Evolutionary conservation across 53 echinoderm and acorn worm species (phyloP).

Genomic region (Mesocentrotus franciscanus): DNA sequence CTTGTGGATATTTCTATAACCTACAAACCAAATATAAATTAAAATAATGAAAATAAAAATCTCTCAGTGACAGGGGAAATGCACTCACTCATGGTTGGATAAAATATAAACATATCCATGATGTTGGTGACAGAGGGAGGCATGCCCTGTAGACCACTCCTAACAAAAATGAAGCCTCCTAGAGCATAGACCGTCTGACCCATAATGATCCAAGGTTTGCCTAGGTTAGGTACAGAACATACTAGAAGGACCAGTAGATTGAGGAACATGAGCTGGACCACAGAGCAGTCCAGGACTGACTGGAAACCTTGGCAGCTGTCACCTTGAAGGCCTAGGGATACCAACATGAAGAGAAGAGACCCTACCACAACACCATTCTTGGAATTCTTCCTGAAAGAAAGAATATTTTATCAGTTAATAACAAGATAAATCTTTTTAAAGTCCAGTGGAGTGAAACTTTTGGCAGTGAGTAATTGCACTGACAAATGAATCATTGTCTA

Average conservation of each 20-base stretch:
- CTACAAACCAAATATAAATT: not conserved
- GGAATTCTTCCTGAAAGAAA: constrained; percentile 37
- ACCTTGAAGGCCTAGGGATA: constrained; percentile 10
- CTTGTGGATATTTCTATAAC: not conserved
- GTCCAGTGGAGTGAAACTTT: too few relatives aligned
- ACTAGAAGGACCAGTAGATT: constrained; percentile 54
- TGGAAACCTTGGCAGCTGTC: constrained; percentile 37
- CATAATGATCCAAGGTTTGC: constrained; percentile 57
- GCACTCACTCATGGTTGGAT: constrained; percentile 59
- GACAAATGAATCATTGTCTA: too few relatives aligned
- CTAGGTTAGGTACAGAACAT: constrained; percentile 48
- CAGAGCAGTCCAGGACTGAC: constrained; percentile 17
- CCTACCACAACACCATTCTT: constrained; percentile 54
- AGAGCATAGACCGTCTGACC: constrained; percentile 62
- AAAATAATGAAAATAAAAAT: not conserved
- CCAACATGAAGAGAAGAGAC: constrained; percentile 61
- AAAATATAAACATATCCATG: constrained; percentile 56
- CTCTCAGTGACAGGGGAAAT: not conserved
- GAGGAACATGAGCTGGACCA: constrained; percentile 63
- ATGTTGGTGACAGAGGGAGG: constrained; percentile 41
- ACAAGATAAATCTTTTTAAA: not conserved
- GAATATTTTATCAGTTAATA: not conserved
- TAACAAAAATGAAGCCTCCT: constrained; percentile 52
- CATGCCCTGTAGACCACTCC: constrained; percentile 59
- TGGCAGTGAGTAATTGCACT: too few relatives aligned